phyloP scores from a whole-genome alignment of 2,113 vertebrate species.

The Scopus umbretta region DNA sequence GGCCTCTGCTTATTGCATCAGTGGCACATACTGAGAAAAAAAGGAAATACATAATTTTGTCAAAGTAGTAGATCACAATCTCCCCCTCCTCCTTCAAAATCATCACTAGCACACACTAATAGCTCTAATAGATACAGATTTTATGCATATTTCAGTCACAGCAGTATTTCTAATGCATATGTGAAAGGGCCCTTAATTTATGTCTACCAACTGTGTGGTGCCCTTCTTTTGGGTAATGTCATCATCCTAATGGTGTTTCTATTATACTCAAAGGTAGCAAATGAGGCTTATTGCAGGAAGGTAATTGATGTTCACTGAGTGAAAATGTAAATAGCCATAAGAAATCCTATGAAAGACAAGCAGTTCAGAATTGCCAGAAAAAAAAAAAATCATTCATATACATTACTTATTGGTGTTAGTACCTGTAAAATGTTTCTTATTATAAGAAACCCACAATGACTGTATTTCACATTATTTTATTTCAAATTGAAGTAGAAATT shows the following conservation, averaged over 20 bases:
- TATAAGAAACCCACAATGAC: conserved; percentile 50
- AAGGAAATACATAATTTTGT: conserved; percentile 82
- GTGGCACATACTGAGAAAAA: conserved; percentile 70
- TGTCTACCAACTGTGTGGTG: conserved; percentile 93
- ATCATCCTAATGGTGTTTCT: conserved; percentile 96
- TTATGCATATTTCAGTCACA: conserved; percentile 90
- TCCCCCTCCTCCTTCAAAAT: conserved; percentile 71
- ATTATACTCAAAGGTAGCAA: conserved; percentile 96
- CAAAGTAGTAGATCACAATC: conserved; percentile 76
- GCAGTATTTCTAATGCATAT: conserved; percentile 88
- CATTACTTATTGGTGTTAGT: conserved; percentile 68
- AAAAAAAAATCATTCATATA: conserved; percentile 63
- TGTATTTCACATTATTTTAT: conserved; percentile 67
- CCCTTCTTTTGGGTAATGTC: conserved; percentile 91
- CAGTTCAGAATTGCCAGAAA: conserved; percentile 72
- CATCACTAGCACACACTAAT: conserved; percentile 74
- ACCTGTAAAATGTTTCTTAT: conserved; percentile 62
- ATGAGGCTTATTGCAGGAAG: conserved; percentile 93
- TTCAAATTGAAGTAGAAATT: conserved; percentile 68
- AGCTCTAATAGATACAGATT: conserved; percentile 82
- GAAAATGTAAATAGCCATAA: conserved; percentile 86
- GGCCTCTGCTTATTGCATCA: conserved; percentile 82
- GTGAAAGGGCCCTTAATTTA: conserved; percentile 86
- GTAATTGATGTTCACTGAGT: conserved; percentile 89
- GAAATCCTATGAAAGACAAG: conserved; percentile 81